Conservation (phyloP, 30 jellyfish, hydroid and myxozoan genomes). For the Pelagia noctiluca region DNA sequence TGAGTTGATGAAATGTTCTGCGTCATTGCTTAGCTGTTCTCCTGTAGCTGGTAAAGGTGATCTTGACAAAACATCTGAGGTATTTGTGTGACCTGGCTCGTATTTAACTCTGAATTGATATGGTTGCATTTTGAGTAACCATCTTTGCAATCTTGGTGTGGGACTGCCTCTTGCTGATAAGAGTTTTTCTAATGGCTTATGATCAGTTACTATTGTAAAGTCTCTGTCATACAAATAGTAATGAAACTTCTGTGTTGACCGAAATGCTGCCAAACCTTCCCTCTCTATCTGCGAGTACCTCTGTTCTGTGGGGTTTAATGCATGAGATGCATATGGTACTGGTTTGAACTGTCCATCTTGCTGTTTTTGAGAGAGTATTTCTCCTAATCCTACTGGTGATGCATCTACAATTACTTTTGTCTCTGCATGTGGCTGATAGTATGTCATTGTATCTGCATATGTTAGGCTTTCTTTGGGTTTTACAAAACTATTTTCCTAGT, state of each 20-base stretch:
- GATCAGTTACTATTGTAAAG: constrained; percentile 62
- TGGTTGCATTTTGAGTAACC: constrained; percentile 32
- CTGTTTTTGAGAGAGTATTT: constrained; percentile 43
- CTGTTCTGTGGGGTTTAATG: constrained; percentile 59
- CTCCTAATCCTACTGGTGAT: constrained; percentile 63
- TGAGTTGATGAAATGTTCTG: constrained; percentile 8
- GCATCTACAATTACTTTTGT: constrained; percentile 63
- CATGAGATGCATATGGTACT: constrained; percentile 57
- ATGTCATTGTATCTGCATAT: constrained; percentile 28
- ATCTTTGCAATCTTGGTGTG: constrained; percentile 34
- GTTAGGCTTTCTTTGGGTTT: constrained; percentile 52
- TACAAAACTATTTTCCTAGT: constrained; percentile 19
- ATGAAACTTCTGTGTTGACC: constrained; percentile 58
- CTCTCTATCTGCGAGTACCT: constrained; percentile 61
- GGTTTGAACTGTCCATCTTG: constrained; percentile 28
- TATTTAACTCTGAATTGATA: constrained; percentile 22
- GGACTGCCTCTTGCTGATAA: constrained; percentile 32
- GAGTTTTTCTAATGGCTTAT: constrained; percentile 49
- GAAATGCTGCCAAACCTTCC: constrained; percentile 48
- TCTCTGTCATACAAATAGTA: constrained; percentile 55
- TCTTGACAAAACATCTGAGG: constrained; percentile 52
- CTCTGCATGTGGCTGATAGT: constrained; percentile 43
- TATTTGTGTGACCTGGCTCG: constrained; percentile 56
- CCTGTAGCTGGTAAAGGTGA: constrained; percentile 60
- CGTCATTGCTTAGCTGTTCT: constrained; percentile 16